A percentile compares a stretch with the other conserved stretches of the same genome.
phyloP scores from a whole-genome alignment of 2,113 vertebrate species.

The Gadus chalcogrammus region DNA sequence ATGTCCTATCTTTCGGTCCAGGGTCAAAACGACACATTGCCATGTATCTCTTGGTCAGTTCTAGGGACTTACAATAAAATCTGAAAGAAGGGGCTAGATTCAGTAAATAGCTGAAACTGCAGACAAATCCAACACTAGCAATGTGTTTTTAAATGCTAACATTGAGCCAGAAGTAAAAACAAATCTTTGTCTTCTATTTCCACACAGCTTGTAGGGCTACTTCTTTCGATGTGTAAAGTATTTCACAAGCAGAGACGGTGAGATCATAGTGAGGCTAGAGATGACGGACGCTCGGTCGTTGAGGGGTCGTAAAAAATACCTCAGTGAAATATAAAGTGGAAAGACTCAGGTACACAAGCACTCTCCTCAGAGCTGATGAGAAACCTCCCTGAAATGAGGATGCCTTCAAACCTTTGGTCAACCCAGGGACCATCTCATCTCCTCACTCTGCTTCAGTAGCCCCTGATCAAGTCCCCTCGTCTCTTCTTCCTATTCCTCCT shows the following conservation, averaged over 20 bases:
- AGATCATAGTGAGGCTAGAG: slow-evolving; percentile 19
- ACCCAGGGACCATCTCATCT: slow-evolving; percentile 40
- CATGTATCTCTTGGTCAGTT: slow-evolving; percentile 5
- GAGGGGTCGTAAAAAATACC: slow-evolving; percentile 67
- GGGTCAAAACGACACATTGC: slow-evolving; percentile 18
- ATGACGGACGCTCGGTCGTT: slow-evolving; percentile 55
- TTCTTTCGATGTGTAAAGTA: slow-evolving; percentile 26
- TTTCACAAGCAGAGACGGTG: slow-evolving; percentile 44
- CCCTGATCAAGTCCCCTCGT: slow-evolving; percentile 65
- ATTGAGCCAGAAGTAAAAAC: neutral
- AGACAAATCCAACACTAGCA: too few relatives aligned
- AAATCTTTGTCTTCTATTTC: slow-evolving; percentile 28
- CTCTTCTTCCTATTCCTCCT: neutral
- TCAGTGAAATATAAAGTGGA: slow-evolving; percentile 63
- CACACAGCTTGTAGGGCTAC: slow-evolving; percentile 48
- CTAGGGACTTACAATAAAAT: slow-evolving; percentile 4
- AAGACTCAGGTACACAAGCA: slow-evolving; percentile 77
- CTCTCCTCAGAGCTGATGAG: slow-evolving; percentile 68
- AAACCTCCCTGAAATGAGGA: slow-evolving; percentile 57
- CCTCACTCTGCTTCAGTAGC: slow-evolving; percentile 66
- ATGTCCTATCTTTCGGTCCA: slow-evolving; percentile 15
- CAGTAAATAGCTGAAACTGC: slow-evolving; percentile 31
- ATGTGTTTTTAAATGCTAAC: too few relatives aligned
- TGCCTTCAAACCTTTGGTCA: slow-evolving; percentile 60
- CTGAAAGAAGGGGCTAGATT: slow-evolving; percentile 15